Conservation (phyloP, 2,113 vertebrate species). For the Chaetura pelagica region DNA sequence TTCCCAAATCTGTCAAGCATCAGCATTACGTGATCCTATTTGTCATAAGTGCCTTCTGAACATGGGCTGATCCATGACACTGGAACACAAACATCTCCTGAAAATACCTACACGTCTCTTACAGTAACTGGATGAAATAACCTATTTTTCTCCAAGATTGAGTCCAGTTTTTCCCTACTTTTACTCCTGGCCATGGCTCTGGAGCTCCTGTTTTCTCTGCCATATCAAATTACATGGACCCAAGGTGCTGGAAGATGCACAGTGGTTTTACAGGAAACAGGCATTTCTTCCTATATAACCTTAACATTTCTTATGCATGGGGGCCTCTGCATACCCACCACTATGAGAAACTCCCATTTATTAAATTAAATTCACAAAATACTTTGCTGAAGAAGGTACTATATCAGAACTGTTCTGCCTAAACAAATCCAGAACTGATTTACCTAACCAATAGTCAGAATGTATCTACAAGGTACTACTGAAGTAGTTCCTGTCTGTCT, state of each 20-base stretch:
- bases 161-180: neutral
- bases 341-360: neutral
- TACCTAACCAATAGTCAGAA: neutral
- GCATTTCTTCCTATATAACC: neutral
- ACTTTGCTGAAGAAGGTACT: neutral
- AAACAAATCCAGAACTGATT: neutral
- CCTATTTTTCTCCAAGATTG: neutral
- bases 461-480: neutral
- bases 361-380: neutral
- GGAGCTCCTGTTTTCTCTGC: neutral
- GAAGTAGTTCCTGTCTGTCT: neutral
- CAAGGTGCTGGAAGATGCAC: neutral
- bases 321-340: neutral
- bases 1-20: neutral
- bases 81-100: constrained; percentile 8
- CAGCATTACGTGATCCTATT: neutral
- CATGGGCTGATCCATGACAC: neutral
- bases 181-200: neutral
- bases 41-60: neutral
- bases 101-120: neutral
- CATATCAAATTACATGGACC: neutral
- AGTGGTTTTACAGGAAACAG: neutral
- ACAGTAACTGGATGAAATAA: neutral
- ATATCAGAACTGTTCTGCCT: neutral
- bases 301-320: neutral